Evolutionary conservation across 2,113 vertebrate genomes (phyloP).

Genomic region (Dipodomys merriami): DNA sequence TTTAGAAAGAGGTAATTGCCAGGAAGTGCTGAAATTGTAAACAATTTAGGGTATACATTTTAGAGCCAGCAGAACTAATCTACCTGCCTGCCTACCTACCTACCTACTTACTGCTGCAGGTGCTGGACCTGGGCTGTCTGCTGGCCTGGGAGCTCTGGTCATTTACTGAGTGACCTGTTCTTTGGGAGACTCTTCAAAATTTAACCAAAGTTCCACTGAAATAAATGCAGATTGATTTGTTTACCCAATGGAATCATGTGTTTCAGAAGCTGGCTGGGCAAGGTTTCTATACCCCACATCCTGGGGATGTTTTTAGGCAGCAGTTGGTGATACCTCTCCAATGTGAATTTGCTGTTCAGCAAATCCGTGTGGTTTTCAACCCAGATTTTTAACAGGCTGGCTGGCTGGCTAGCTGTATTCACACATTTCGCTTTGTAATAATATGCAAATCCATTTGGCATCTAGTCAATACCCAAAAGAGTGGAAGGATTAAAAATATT

Average conservation of each 20-base stretch:
- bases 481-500: slow-evolving; percentile 81
- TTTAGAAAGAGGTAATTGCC: slow-evolving; percentile 43
- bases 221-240: slow-evolving; percentile 69
- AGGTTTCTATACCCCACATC: slow-evolving; percentile 43
- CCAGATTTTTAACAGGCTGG: slow-evolving; percentile 77
- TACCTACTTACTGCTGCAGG: neutral
- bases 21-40: slow-evolving; percentile 50
- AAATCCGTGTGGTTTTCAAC: slow-evolving; percentile 77
- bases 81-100: neutral
- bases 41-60: slow-evolving; percentile 35
- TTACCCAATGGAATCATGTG: slow-evolving; percentile 58
- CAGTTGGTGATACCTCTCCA: slow-evolving; percentile 77
- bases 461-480: slow-evolving; percentile 75
- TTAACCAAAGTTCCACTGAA: slow-evolving; percentile 36
- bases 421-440: slow-evolving; percentile 82
- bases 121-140: neutral
- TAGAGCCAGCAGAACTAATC: neutral
- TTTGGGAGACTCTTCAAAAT: slow-evolving; percentile 59
- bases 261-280: slow-evolving; percentile 64
- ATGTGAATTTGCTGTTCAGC: slow-evolving; percentile 75
- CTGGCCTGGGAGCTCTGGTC: slow-evolving; percentile 28
- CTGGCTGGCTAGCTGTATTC: slow-evolving; percentile 76
- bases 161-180: slow-evolving; percentile 34
- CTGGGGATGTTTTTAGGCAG: slow-evolving; percentile 69
- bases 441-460: slow-evolving; percentile 82